Evolutionary conservation across 64 coral and sea anemone genomes (phyloP).

Genomic region (Montipora efflorescens): DNA sequence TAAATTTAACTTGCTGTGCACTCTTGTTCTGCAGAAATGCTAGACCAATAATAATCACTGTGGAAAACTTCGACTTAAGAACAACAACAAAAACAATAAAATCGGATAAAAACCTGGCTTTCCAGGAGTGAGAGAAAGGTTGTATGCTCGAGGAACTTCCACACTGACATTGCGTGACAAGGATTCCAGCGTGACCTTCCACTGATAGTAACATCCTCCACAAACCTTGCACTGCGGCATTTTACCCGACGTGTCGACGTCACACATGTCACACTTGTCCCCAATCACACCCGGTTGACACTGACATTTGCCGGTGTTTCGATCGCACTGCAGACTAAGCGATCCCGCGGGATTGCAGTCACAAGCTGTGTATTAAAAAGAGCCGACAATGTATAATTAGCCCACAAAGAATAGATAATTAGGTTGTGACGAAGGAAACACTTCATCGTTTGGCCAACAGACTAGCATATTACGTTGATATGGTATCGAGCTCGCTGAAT

Average conservation of each 20-base stretch:
- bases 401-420: too few species aligned
- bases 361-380: constrained; percentile 48
- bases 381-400: neutral
- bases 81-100: neutral
- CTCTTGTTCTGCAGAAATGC: too few species aligned
- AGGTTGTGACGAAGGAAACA: too few species aligned
- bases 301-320: constrained; percentile 73
- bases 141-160: constrained; percentile 62
- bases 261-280: constrained; percentile 86
- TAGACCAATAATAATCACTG: too few species aligned
- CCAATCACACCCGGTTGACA: constrained; percentile 82
- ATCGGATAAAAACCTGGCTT: constrained; percentile 21
- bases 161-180: constrained; percentile 76
- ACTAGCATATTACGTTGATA: too few species aligned
- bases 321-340: constrained; percentile 74
- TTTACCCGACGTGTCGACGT: constrained; percentile 67
- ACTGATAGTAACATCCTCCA: constrained; percentile 86
- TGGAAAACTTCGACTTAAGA: neutral
- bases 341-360: constrained; percentile 88
- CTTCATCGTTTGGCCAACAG: too few species aligned
- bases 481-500: too few species aligned
- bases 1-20: too few species aligned
- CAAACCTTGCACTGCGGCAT: constrained; percentile 91
- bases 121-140: constrained; percentile 52
- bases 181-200: constrained; percentile 71